Conservation (phyloP, 2,888 invertebrate genomes). For the Celastrina argiolus region DNA sequence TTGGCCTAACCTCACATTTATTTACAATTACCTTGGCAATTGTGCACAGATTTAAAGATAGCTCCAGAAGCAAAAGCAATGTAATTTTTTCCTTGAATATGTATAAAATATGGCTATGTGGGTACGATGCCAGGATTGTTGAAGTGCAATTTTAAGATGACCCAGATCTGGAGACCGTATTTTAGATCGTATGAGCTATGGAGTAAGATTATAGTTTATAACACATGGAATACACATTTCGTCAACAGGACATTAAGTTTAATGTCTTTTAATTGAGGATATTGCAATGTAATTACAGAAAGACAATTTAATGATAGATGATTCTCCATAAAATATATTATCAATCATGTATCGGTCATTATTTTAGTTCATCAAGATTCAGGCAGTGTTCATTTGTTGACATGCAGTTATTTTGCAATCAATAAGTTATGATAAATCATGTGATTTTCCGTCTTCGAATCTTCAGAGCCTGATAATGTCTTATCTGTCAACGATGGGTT, state of each 20-base stretch:
- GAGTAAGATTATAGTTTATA: neutral
- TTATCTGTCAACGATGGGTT: neutral
- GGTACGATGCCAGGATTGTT: neutral
- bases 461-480: neutral
- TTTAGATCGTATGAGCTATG: neutral
- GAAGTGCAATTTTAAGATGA: neutral
- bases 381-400: neutral
- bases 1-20: neutral
- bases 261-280: slow-evolving; percentile 13
- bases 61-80: neutral
- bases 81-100: neutral
- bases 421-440: neutral
- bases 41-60: slow-evolving; percentile 1
- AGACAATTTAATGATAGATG: slow-evolving; percentile 17
- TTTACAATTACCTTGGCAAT: neutral
- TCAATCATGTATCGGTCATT: slow-evolving; percentile 7
- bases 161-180: neutral
- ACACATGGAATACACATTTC: neutral
- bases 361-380: neutral
- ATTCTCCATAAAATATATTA: neutral
- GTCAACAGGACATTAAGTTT: neutral
- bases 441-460: neutral
- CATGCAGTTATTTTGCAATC: slow-evolving; percentile 9
- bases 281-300: slow-evolving; percentile 1
- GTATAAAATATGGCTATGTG: neutral